phyloP scores from a whole-genome alignment of 2,113 vertebrate genomes.

The Gambusia holbrooki region DNA sequence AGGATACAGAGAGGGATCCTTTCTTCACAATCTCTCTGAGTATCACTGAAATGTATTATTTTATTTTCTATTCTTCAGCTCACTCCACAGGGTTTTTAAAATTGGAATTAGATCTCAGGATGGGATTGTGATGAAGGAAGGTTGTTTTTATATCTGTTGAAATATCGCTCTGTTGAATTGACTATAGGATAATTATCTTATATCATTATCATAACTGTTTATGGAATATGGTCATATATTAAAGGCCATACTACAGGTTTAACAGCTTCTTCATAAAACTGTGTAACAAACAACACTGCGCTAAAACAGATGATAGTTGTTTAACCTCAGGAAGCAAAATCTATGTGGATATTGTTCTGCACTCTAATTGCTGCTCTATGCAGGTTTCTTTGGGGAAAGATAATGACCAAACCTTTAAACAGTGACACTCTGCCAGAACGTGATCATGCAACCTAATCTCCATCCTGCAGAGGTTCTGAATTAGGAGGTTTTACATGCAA shows the following conservation, averaged over 20 bases:
- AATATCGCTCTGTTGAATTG: neutral
- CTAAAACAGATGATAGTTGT: neutral
- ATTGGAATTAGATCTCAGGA: neutral
- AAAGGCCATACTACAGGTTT: neutral
- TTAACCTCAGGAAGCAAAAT: neutral
- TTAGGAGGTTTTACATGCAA: slow-evolving; percentile 9
- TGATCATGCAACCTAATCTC: slow-evolving; percentile 43
- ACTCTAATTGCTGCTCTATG: slow-evolving; percentile 7
- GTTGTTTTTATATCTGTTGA: neutral
- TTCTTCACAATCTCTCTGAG: too few species aligned
- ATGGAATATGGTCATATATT: too few species aligned
- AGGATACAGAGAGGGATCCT: too few species aligned
- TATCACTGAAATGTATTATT: neutral
- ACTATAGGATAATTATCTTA: too few species aligned
- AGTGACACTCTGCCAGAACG: slow-evolving; percentile 11
- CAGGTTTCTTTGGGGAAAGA: neutral
- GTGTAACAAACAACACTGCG: neutral
- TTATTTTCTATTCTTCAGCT: neutral
- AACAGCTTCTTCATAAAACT: neutral
- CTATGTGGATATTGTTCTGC: neutral
- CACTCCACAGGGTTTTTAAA: neutral
- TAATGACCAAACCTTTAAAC: slow-evolving; percentile 24
- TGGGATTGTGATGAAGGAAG: neutral
- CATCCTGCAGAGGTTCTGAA: slow-evolving; percentile 29
- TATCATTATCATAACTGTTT: too few species aligned